Evolutionary conservation across 2,888 invertebrate genomes (phyloP).

Genomic region (Torymus auratus): DNA sequence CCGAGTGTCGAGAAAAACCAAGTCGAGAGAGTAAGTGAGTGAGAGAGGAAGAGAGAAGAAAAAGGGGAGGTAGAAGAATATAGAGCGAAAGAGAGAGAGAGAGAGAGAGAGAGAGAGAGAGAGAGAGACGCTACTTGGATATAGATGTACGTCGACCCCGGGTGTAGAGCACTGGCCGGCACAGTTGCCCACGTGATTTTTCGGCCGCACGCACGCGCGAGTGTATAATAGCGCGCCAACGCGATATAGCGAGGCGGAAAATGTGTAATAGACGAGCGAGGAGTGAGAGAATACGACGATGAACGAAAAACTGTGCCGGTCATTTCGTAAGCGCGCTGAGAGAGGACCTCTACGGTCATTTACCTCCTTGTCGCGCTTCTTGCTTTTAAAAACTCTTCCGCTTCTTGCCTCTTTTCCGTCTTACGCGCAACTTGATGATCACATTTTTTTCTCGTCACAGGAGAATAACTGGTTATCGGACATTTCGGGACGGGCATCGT

Average conservation of each 20-base stretch:
- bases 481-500: too few relatives aligned
- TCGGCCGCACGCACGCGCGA: not conserved
- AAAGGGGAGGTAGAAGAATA: too few relatives aligned
- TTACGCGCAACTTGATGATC: too few relatives aligned
- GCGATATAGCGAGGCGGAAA: not conserved
- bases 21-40: too few relatives aligned
- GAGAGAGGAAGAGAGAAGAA: too few relatives aligned
- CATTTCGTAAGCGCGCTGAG: constrained; percentile 6
- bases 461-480: too few relatives aligned
- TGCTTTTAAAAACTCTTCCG: constrained; percentile 22
- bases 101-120: constrained; percentile 15
- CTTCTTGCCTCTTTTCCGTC: not conserved
- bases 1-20: too few relatives aligned
- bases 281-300: too few relatives aligned
- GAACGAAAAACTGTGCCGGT: constrained; percentile 17
- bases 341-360: constrained; percentile 24
- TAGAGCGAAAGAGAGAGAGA: constrained; percentile 11
- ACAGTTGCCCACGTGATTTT: constrained; percentile 6
- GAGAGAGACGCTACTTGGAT: not conserved
- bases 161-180: not conserved
- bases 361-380: constrained; percentile 12
- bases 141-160: constrained; percentile 20
- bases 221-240: not conserved
- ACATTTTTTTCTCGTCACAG: not conserved
- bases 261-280: not conserved